Evolutionary conservation across 2,888 invertebrate genomes (phyloP).

Genomic region (Papilio demoleus): DNA sequence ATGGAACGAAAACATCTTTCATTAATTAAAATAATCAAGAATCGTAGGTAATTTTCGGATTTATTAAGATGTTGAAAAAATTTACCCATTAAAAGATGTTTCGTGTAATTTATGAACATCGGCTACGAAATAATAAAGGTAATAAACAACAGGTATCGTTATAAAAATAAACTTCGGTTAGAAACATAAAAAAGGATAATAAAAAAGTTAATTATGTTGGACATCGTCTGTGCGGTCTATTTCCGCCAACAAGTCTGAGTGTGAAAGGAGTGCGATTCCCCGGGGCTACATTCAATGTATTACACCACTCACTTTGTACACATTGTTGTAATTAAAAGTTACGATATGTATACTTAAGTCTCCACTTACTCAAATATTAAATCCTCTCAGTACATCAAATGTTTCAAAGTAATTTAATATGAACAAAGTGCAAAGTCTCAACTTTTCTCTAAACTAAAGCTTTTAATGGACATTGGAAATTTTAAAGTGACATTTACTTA

Average conservation of each 20-base stretch:
- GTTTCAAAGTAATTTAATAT: conserved; percentile 1
- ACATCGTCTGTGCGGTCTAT: conserved; percentile 4
- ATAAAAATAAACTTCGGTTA: background rate
- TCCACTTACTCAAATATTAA: background rate
- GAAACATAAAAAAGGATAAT: conserved; percentile 18
- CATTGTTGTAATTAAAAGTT: conserved; percentile 8
- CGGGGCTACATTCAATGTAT: conserved; percentile 13
- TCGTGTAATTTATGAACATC: background rate
- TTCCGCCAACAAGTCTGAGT: background rate
- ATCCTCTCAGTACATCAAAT: background rate
- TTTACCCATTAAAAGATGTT: background rate
- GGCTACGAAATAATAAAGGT: background rate
- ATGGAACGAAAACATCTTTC: too few relatives aligned
- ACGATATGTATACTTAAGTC: background rate
- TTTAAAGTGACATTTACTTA: background rate
- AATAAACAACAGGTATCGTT: background rate
- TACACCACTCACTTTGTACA: background rate
- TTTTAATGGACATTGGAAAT: background rate
- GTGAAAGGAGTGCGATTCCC: background rate
- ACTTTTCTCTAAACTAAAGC: too few relatives aligned
- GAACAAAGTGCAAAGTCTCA: background rate
- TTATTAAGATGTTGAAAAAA: background rate
- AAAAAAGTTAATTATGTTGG: conserved; percentile 14
- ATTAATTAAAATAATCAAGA: too few relatives aligned
- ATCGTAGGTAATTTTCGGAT: too few relatives aligned